Base-by-base conservation (phyloP, 2,888 invertebrate genomes). In the Rhamnusium bicolor region DNA sequence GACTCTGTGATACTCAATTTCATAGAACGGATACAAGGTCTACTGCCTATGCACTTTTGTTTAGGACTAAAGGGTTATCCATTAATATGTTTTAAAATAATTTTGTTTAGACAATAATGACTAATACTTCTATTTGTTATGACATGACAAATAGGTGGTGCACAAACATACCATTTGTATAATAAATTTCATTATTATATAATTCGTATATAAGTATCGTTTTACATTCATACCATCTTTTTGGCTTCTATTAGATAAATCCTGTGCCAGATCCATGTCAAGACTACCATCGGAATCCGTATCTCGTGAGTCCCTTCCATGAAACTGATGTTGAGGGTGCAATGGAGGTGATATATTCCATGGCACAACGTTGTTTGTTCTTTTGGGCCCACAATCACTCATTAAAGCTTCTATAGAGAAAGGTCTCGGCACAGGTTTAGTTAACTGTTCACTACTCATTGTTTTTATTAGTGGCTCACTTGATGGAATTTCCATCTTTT, bases 321-420 rank as follows among this genome's bases (percentile, higher is more conserved):
- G 71, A 46, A 74, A 78, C 8, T 51, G 82, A 49, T 80, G 75
- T 14, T 77, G 77, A 7, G 77, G 72, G 12, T 68, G 49, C 14
- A 46, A 3, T 16, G 69, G 79, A 21, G 82, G 79, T 32, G 80
- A 68, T n/a, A 81, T 73, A 63, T 77, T 80, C 85, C 85, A 85
- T 27, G 81, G 77, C 19, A 75, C 75, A 49, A 76, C 63, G 16
- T 71, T 80, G 65, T 72, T 80, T 16, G 54, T 76, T 69, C 81
- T 85, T 74, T 76, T 85, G 10, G 87, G 86, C 10, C 84, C 85
- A 73, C 84, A 84, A 74, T 87, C 87, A 79, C 88, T 87, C 83
- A 92, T 92, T 24, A 92, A 82, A 0, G 92, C 92, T 85, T 92
- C 92, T 56, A 92, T 92, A 0, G 92, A 91, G 85, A 92, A 92